A percentile compares a stretch with the other conserved stretches of the same genome.
These are phyloP conservation scores for Guaruba guarouba DNA, from an alignment of 2,113 vertebrate genomes.

Conservation along the genomic window DNA sequence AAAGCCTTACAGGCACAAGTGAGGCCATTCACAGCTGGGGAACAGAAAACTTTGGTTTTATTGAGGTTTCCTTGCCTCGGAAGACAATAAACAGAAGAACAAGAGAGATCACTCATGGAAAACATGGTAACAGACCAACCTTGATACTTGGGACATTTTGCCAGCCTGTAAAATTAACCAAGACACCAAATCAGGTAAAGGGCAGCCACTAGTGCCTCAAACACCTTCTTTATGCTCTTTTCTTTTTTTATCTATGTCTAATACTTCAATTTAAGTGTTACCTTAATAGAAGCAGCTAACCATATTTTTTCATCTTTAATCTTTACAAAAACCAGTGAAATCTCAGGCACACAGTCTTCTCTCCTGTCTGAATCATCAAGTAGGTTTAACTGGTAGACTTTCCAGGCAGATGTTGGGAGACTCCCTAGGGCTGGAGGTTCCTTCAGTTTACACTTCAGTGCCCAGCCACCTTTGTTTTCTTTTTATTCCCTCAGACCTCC, in stretches of 20 bases:
- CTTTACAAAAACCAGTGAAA: neutral
- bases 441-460: neutral
- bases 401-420: neutral
- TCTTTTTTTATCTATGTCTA: neutral
- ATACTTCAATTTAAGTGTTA: neutral
- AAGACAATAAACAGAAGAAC: neutral
- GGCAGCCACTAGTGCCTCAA: neutral
- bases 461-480: neutral
- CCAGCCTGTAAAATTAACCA: neutral
- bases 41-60: neutral
- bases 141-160: neutral
- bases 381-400: neutral
- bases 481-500: neutral
- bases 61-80: neutral
- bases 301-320: neutral
- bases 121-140: neutral
- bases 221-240: neutral
- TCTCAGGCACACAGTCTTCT: fast-evolving
- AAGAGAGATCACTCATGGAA: neutral
- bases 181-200: neutral
- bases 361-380: neutral
- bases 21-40: neutral
- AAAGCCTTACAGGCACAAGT: neutral
- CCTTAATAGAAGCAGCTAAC: neutral
- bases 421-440: neutral